phyloP scores from a whole-genome alignment of 30 jellyfish, hydroid and myxozoan genomes.

The Pseudorhiza aurosa region DNA sequence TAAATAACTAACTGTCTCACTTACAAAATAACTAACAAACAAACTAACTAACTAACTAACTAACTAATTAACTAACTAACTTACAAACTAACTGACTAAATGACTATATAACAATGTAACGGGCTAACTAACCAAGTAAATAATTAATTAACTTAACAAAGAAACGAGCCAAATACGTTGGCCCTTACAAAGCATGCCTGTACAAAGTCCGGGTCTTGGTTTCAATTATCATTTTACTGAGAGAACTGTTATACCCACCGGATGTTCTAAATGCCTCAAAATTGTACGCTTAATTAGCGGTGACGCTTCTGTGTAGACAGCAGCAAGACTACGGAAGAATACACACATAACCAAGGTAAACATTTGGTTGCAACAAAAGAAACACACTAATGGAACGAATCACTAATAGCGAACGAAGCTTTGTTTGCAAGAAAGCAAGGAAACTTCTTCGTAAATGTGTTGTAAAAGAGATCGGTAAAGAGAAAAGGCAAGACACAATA shows the following conservation, averaged over 20 bases:
- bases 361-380: too few relatives aligned
- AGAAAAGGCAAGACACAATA: background rate
- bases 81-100: constrained; percentile 13
- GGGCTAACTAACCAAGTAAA: background rate
- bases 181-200: too few relatives aligned
- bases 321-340: constrained; percentile 79
- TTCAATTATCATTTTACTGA: background rate
- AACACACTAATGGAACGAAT: too few relatives aligned
- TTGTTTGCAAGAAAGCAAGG: background rate
- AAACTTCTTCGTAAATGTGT: background rate
- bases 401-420: too few relatives aligned
- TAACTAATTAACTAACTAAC: too few relatives aligned
- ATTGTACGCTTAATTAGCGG: constrained; percentile 89
- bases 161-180: too few relatives aligned
- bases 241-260: constrained; percentile 50
- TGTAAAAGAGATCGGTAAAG: background rate
- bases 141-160: background rate
- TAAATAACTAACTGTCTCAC: background rate
- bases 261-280: constrained; percentile 95
- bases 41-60: constrained; percentile 17
- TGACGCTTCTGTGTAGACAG: constrained; percentile 92
- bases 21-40: background rate
- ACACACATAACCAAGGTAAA: too few relatives aligned
- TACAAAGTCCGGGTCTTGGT: too few relatives aligned
- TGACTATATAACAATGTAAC: background rate